Evolutionary conservation across 2,888 invertebrate genomes (phyloP), one percentile per base, ranked within the genome.

Genomic region (Opisthograptis luteolata): DNA sequence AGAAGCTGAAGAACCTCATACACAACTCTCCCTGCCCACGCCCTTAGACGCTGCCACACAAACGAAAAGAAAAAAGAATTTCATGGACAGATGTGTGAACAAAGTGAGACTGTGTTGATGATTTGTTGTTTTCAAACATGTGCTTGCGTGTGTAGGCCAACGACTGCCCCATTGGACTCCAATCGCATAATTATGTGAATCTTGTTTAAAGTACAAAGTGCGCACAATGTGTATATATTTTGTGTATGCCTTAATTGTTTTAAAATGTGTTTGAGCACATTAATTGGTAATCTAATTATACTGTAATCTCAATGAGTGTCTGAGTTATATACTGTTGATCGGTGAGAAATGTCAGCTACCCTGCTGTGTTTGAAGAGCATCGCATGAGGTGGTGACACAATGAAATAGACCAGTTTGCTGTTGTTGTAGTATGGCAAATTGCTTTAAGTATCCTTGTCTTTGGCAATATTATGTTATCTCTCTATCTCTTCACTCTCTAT

Each of bases 81-180:
- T 96, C 81, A 95, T 96, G 93, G 96, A 96, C 92, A 92, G 94
- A 81, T 95, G 95, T 85, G 94, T 95, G 67, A 95, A 95, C 87
- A 95, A 95, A 93, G 94, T 95, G 84, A 93, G 95, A 91, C 94
- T 94, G 73, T 88, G 88, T 92, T 95, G 79, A 95, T 93, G 64
- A 66, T 70, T 62, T 67, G 68, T 68, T 65, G 52, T 50, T 60
- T 60, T 62, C 49, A 54, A 64, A 61, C 64, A 67, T 66, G 77
- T 73, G 76, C 71, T 73, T 83, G 83, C 79, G 87, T 87, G 88
- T 88, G 86, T 87, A 79, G 76, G 75, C 68, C 65, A 69, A 68
- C 64, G 79, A 81, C 76, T 77, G 76, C 74, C 66, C 72, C 73
- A 85, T 88, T 84, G 87, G 84, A 88, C 87, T 78, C 64, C 58